A percentile compares a stretch with the other conserved stretches of the same genome.
Conservation (phyloP, 1,140 invertebrate genomes). For the Vollenhovia emeryi region DNA sequence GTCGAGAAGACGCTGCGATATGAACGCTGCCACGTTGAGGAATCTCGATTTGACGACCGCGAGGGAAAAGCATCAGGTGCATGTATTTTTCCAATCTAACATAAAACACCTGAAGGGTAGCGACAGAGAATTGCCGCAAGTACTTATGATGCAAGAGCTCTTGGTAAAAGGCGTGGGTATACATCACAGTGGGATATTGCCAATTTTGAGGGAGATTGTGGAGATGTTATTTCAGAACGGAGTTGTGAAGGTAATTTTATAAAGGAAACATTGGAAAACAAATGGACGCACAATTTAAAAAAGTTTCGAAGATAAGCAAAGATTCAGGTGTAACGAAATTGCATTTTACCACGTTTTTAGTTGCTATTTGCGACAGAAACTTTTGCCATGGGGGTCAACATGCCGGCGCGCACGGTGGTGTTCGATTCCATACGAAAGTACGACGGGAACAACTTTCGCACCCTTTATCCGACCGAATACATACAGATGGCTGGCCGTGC, state of each 20-base stretch:
- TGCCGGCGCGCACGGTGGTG: conserved; percentile 98
- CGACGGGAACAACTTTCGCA: conserved; percentile 93
- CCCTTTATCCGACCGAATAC: conserved; percentile 95
- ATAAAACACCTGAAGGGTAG: conserved; percentile 93
- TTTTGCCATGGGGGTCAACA: conserved; percentile 99
- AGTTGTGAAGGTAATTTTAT: conserved; percentile 91
- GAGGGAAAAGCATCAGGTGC: conserved; percentile 93
- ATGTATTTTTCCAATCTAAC: conserved; percentile 93
- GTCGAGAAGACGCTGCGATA: conserved; percentile 93
- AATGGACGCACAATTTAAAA: not conserved
- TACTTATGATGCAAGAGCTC: conserved; percentile 91
- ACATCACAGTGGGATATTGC: conserved; percentile 98
- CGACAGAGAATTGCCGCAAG: conserved; percentile 96
- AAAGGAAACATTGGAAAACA: not conserved
- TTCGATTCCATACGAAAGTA: conserved; percentile 97
- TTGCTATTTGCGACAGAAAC: conserved; percentile 99
- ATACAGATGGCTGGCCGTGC: conserved; percentile 99
- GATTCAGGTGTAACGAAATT: not conserved
- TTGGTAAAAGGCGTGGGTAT: conserved; percentile 96
- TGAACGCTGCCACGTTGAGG: conserved; percentile 89
- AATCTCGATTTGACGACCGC: conserved; percentile 92
- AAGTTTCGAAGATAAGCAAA: not conserved
- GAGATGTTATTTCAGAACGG: conserved; percentile 98
- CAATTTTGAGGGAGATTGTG: conserved; percentile 98
- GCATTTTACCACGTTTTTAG: conserved; percentile 85